Base-by-base conservation (phyloP, 2,888 invertebrate species). In the Lasius platythorax region DNA sequence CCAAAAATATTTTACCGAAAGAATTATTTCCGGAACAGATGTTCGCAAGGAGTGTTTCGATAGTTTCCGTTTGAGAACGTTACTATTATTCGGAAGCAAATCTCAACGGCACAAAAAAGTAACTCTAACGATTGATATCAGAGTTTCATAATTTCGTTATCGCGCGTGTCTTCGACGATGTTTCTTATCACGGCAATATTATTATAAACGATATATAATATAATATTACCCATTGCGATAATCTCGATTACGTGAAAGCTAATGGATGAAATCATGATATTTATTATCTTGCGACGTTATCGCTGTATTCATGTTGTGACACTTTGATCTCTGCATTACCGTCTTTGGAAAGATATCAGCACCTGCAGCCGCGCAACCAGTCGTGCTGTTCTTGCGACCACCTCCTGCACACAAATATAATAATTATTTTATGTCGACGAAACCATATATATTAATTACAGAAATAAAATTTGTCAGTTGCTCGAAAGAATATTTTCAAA, bases 321-420 rank as follows among this genome's bases (percentile, higher is more conserved):
- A 15, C 15, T 43, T 66, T 53, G 53, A 67, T 76, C n/a, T 76
- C 76, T 76, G 53, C 76, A 67, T 76, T 76, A 76, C 76, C 76
- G 28, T 76, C 76, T 53, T 12, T 50, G 28, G n/a, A 75, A 75
- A 67, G n/a, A 56, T 40, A 67, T 66, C 37, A 1, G 37, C 11
- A 12, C 67, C 40, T 67, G 40, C 12, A 46, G 8, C 15, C 43
- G n/a, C 3, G 46, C 28, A 56, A 67, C 11, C 53, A 76, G 40
- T 67, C 3, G 12, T 63, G n/a, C 33, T n/a, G 33, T 50, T n/a
- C 43, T 43, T 28, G 43, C 8, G 33, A 18, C 3, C 33, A 15
- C 1, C 2, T 43, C 6, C 28, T 58, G 18, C 11, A 40, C 8
- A 18, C 12, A 6, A 11, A 53, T 12, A 12, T 30, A 9, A 30